phyloP scores from a whole-genome alignment of 2,888 invertebrate species.

The Koerneria pararmatus region DNA sequence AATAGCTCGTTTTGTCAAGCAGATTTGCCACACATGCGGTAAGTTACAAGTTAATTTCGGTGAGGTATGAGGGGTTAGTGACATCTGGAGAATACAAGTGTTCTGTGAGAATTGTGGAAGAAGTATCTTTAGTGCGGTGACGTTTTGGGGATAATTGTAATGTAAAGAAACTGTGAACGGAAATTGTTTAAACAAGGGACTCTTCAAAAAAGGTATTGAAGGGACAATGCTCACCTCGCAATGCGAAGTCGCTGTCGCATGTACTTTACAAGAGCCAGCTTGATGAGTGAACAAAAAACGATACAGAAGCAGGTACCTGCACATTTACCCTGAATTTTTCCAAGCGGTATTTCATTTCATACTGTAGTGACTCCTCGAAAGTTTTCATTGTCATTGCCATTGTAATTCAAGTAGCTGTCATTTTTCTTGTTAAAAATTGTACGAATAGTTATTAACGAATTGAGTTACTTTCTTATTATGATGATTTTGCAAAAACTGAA shows the following conservation, averaged over 20 bases:
- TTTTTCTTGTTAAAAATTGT: not conserved
- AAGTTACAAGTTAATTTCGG: too few species aligned
- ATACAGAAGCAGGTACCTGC: slow-evolving; percentile 54
- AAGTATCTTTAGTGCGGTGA: too few species aligned
- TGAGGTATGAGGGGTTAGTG: too few species aligned
- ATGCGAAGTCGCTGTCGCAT: slow-evolving; percentile 43
- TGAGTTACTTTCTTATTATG: not conserved
- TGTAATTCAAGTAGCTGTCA: not conserved
- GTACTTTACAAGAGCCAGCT: slow-evolving; percentile 55
- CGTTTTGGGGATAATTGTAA: too few species aligned
- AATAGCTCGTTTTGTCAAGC: too few species aligned
- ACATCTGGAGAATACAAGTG: too few species aligned
- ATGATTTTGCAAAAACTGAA: not conserved
- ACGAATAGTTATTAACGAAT: not conserved
- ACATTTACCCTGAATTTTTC: too few species aligned
- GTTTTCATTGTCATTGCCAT: not conserved
- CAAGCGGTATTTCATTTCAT: not conserved
- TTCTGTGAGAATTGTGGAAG: too few species aligned
- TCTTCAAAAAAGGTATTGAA: slow-evolving; percentile 1
- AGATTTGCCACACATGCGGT: too few species aligned
- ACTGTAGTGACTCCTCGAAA: not conserved
- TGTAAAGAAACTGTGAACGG: too few species aligned
- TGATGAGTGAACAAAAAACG: slow-evolving; percentile 57
- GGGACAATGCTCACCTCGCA: slow-evolving; percentile 22
- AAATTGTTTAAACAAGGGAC: too few species aligned